Base-by-base conservation (phyloP, 2,113 vertebrate genomes). In the Oryzias melastigma region DNA sequence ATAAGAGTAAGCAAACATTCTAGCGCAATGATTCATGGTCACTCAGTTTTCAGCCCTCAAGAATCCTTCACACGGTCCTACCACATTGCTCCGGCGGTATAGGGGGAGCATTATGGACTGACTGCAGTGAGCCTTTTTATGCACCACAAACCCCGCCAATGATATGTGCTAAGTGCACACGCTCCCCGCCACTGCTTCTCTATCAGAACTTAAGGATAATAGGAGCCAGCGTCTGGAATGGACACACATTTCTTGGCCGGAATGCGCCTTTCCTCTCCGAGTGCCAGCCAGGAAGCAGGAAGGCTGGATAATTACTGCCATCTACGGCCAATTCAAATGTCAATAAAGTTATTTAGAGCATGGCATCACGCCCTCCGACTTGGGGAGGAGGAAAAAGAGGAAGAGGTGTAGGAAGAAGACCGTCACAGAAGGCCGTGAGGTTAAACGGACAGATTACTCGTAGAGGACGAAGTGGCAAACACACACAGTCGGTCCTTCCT, bases 311-410 rank as follows among this genome's bases (percentile, higher is more conserved):
- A 87, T 89, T 88, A 85, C 71, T 25, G 40, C 83, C 72, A 80
- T 82, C 82, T 75, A 68, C 68, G 72, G 75, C 78, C 81, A 79
- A 88, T 84, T 86, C 69, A 81, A 82, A 89, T 80, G 88, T 82
- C 85, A 84, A 88, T 90, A 81, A 78, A 84, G 84, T 77, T 80
- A 83, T 87, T 85, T 80, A 79, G 80, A 84, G 80, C 80, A 58
- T 70, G 71, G 64, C 77, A 79, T 69, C 65, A 78, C 15, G 41
- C 48, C 7, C 29, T n/a, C 55, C 24, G 4, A 52, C 56, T 15
- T 15, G 29, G 35, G 58, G 59, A 72, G 45, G 45, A 29, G 68
- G 46, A 48, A 58, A 64, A 44, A 57, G 72, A 51, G 40, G 50
- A 69, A 46, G 50, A 50, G 61, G 42, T 42, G 50, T 48, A 46